Evolutionary conservation across 2,113 vertebrate genomes (phyloP).

Genomic region (Mirounga angustirostris): DNA sequence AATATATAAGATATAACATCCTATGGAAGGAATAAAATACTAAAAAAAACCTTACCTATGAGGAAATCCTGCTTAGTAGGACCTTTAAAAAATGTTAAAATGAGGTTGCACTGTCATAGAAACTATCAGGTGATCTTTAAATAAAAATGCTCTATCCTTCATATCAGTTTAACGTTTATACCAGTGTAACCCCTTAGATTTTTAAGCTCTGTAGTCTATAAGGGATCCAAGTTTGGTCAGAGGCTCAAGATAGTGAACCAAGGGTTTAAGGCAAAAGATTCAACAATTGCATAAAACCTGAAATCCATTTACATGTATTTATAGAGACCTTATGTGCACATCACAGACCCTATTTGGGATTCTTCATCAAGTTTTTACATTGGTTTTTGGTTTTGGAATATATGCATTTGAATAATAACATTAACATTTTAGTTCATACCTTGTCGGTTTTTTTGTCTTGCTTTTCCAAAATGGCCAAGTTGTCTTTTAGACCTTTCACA

Average conservation of each 20-base stretch:
- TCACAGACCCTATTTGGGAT: neutral
- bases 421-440: conserved; percentile 87
- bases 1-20: neutral
- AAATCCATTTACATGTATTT: conserved; percentile 29
- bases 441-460: conserved; percentile 99
- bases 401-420: conserved; percentile 39
- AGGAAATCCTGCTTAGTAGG: neutral
- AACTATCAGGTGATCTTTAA: conserved; percentile 18
- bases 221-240: neutral
- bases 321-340: neutral
- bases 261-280: neutral
- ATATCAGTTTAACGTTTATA: neutral
- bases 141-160: neutral
- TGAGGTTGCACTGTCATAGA: neutral
- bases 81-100: conserved; percentile 45
- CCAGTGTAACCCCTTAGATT: neutral
- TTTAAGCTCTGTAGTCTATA: neutral
- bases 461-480: conserved; percentile 95
- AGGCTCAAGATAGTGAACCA: neutral
- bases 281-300: conserved; percentile 11
- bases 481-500: conserved; percentile 96
- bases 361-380: conserved; percentile 39
- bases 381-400: conserved; percentile 4
- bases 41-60: neutral
- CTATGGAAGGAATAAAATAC: conserved; percentile 7